Evolutionary conservation across 1,140 invertebrate species (phyloP).

Genomic region (Eulimnadia texana): DNA sequence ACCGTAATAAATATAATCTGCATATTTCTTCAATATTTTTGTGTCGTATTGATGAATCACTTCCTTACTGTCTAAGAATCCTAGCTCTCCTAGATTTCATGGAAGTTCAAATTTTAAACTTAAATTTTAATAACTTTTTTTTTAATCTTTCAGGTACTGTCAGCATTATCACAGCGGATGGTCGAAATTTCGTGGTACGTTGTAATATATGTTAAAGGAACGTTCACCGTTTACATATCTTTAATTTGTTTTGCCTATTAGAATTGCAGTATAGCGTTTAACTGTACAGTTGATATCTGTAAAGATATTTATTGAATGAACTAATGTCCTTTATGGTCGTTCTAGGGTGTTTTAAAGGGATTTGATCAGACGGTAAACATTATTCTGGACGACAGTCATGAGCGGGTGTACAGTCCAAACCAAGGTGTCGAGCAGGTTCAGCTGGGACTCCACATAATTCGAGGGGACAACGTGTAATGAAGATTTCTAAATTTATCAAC

Average conservation of each 20-base stretch:
- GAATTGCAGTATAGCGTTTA: no score
- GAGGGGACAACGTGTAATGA: constrained; percentile 94
- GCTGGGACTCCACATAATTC: constrained; percentile 88
- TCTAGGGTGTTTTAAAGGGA: constrained; percentile 67
- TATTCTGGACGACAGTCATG: constrained; percentile 93
- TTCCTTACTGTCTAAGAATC: neutral
- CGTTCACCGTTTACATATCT: no score
- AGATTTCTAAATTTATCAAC: neutral
- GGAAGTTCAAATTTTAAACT: neutral
- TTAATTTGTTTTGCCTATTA: no score
- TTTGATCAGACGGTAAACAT: constrained; percentile 98
- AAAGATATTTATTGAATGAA: no score
- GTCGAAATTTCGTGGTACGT: constrained; percentile 85
- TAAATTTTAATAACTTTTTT: constrained; percentile 17
- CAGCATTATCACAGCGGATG: constrained; percentile 86
- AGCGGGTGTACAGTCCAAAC: constrained; percentile 82
- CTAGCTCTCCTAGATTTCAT: neutral
- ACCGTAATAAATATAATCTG: constrained; percentile 51
- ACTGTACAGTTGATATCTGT: neutral
- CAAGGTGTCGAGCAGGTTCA: constrained; percentile 92
- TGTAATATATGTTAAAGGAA: constrained; percentile 11
- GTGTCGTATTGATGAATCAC: neutral
- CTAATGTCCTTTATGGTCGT: no score
- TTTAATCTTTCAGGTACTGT: constrained; percentile 51
- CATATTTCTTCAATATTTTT: neutral